Conservation (phyloP, 2,113 vertebrate genomes). For the Hepsetus odoe region DNA sequence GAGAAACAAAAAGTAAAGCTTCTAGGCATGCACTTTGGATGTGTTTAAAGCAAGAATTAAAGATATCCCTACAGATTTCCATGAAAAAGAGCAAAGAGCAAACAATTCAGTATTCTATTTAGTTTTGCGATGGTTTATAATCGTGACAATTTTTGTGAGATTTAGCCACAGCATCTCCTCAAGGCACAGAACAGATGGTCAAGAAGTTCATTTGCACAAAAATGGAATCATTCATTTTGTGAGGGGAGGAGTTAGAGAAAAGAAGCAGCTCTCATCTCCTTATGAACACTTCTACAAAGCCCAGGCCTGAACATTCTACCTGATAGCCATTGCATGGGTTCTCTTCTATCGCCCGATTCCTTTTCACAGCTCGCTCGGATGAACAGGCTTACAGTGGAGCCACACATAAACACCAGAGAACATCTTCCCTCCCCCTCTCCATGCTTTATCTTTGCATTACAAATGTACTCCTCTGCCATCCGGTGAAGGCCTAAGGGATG, state of each 20-base stretch:
- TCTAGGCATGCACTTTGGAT: too few species aligned
- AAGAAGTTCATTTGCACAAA: too few species aligned
- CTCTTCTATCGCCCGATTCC: background rate
- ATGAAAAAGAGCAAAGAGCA: too few species aligned
- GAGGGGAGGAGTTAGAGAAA: background rate
- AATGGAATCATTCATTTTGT: background rate
- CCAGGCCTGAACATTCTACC: background rate
- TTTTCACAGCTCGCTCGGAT: background rate
- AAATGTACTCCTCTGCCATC: conserved; percentile 26
- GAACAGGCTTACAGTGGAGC: background rate
- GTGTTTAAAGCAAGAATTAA: too few species aligned
- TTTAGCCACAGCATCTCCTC: too few species aligned
- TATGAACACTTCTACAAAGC: background rate
- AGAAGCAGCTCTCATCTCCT: background rate
- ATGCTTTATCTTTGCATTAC: conserved; percentile 32
- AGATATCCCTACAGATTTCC: too few species aligned
- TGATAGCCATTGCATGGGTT: background rate
- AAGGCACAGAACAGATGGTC: background rate
- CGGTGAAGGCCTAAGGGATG: conserved; percentile 19
- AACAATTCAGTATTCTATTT: too few species aligned
- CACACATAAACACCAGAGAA: conserved; percentile 19
- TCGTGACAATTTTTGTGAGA: too few species aligned
- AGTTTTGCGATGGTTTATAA: too few species aligned
- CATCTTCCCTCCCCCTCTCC: background rate
- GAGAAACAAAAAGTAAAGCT: too few species aligned